These are phyloP conservation scores for Crotalus viridis DNA, from an alignment of 2,113 vertebrate species.

Conservation along the genomic window DNA sequence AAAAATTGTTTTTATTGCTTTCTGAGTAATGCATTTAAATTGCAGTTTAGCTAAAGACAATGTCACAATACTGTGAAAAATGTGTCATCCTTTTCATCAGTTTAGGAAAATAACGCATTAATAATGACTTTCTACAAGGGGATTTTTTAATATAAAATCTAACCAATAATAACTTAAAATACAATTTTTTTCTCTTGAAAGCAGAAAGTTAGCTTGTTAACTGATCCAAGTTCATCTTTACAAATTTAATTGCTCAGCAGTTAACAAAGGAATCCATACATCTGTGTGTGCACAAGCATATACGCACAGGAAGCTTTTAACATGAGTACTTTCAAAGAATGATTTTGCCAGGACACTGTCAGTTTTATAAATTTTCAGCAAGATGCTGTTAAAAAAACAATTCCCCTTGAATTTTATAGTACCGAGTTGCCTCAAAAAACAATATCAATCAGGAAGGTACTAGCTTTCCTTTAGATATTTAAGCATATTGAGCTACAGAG, in stretches of 20 bases:
- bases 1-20: constrained; percentile 2
- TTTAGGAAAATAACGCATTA: constrained; percentile 22
- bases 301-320: constrained; percentile 71
- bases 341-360: constrained; percentile 53
- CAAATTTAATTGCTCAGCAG: constrained; percentile 38
- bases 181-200: constrained; percentile 41
- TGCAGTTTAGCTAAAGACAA: constrained; percentile 3
- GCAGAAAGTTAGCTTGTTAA: constrained; percentile 47
- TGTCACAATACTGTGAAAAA: constrained; percentile 10
- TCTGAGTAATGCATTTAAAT: background rate
- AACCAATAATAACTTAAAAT: constrained; percentile 28
- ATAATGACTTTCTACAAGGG: background rate
- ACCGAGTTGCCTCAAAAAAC: constrained; percentile 49
- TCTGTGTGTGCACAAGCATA: constrained; percentile 56
- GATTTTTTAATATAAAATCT: background rate
- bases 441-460: constrained; percentile 60
- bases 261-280: constrained; percentile 27
- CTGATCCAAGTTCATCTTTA: constrained; percentile 56
- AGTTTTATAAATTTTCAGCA: constrained; percentile 64
- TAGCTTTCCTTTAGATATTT: constrained; percentile 42
- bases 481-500: constrained; percentile 1
- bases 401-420: constrained; percentile 65
- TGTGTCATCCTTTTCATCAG: background rate
- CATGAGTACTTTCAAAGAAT: constrained; percentile 50
- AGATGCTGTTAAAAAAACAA: constrained; percentile 52